A percentile compares a stretch with the other conserved stretches of the same genome.
Conservation (phyloP, 2,888 invertebrate species). For the Nematopogon swammerdamellus region DNA sequence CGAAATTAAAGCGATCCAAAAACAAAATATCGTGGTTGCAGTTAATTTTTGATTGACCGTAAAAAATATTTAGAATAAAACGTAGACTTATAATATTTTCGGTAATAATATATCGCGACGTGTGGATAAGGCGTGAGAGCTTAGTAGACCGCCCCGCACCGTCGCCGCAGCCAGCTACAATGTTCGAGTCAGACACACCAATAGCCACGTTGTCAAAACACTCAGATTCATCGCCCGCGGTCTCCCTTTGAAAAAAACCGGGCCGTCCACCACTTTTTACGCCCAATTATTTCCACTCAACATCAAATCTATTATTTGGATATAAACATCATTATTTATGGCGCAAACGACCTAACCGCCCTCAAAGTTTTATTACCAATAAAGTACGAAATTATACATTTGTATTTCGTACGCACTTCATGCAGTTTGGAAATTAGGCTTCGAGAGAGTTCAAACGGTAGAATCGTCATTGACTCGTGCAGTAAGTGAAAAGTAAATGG, state of each 20-base stretch:
- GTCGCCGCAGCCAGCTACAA: not conserved
- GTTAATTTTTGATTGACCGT: too few species aligned
- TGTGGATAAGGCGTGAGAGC: not conserved
- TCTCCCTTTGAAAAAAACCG: not conserved
- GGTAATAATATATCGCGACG: too few species aligned
- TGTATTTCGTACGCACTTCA: slow-evolving; percentile 18
- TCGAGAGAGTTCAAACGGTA: too few species aligned
- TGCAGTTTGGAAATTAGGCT: too few species aligned
- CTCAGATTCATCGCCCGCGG: not conserved
- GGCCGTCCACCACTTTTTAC: slow-evolving; percentile 20
- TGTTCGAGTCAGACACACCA: not conserved
- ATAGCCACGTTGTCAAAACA: not conserved
- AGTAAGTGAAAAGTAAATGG: too few species aligned
- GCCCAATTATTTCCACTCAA: slow-evolving; percentile 31
- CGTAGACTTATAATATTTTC: too few species aligned
- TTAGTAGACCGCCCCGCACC: not conserved
- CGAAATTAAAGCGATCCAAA: too few species aligned
- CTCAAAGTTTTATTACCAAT: slow-evolving; percentile 35
- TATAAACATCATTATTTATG: slow-evolving; percentile 43
- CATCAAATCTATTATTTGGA: slow-evolving; percentile 31
- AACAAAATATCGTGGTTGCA: too few species aligned
- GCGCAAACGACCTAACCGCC: slow-evolving; percentile 27
- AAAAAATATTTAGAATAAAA: too few species aligned
- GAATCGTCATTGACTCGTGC: too few species aligned
- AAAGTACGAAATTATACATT: slow-evolving; percentile 48